A percentile compares a stretch with the other conserved stretches of the same genome.
Conservation (phyloP, 2,888 invertebrate species). For the Drosophila buzzatii region DNA sequence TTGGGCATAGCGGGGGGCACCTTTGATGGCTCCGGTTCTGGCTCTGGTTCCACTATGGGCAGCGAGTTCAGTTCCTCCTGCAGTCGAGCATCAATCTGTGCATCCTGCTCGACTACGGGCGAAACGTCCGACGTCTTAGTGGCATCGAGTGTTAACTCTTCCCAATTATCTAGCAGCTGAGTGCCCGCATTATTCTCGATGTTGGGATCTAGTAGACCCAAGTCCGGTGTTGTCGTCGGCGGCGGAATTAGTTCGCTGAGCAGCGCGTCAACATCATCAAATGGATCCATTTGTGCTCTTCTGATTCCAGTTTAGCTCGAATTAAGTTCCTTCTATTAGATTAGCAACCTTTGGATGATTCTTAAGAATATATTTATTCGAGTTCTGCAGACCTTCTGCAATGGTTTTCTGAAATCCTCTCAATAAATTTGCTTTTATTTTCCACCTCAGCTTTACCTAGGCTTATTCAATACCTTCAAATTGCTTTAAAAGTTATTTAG, state of each 20-base stretch:
- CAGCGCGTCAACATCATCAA: not conserved
- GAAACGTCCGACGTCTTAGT: accelerated
- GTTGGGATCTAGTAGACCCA: accelerated
- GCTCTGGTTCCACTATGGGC: slow-evolving; percentile 52
- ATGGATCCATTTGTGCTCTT: not conserved
- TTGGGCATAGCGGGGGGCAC: not conserved
- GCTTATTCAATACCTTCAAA: no score
- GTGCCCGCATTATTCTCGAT: not conserved
- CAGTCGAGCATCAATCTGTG: slow-evolving; percentile 51
- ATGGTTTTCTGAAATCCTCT: not conserved
- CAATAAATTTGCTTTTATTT: not conserved
- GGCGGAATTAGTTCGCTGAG: not conserved
- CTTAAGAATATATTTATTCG: not conserved
- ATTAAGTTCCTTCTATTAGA: no score
- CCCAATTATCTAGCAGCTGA: not conserved
- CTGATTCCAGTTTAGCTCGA: not conserved
- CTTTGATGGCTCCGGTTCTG: slow-evolving; percentile 30
- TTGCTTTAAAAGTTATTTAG: not conserved
- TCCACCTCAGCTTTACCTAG: not conserved
- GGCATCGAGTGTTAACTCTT: not conserved
- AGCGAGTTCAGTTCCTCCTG: slow-evolving; percentile 54
- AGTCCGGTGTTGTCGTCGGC: not conserved
- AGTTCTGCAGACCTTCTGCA: no score
- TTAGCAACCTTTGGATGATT: not conserved
- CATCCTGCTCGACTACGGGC: slow-evolving; percentile 20